Percentiles rank a stretch among this genome's conserved stretches.
Conservation (phyloP, 2,797 vertebrate genomes). For the Paguma larvata region DNA sequence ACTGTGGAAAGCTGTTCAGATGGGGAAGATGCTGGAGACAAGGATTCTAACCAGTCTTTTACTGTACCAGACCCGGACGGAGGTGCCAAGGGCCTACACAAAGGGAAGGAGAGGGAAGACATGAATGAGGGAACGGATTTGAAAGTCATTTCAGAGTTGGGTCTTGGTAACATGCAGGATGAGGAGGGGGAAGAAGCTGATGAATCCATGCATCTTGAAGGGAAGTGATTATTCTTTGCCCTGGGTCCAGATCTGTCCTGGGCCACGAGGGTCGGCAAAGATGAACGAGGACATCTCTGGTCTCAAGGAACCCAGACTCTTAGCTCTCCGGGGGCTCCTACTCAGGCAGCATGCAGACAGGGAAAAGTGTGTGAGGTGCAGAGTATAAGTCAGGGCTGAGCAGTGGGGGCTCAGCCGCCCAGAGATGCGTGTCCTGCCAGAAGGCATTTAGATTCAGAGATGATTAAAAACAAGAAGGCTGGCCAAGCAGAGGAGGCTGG, state of each 20-base stretch:
- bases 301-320: not conserved
- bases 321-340: not conserved
- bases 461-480: not conserved
- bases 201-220: not conserved
- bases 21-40: not conserved
- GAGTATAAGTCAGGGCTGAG: not conserved
- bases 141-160: not conserved
- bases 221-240: not conserved
- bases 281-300: not conserved
- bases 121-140: not conserved
- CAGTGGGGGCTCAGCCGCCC: accelerated
- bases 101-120: not conserved
- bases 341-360: not conserved
- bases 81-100: not conserved
- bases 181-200: not conserved
- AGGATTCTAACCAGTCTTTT: not conserved
- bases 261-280: not conserved
- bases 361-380: not conserved
- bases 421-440: not conserved
- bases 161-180: not conserved
- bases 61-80: not conserved
- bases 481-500: not conserved
- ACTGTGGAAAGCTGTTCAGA: not conserved
- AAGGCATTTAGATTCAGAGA: not conserved
- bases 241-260: not conserved